These are phyloP conservation scores for Stigmatopora nigra DNA, from an alignment of 2,113 vertebrate species.

Conservation along the genomic window DNA sequence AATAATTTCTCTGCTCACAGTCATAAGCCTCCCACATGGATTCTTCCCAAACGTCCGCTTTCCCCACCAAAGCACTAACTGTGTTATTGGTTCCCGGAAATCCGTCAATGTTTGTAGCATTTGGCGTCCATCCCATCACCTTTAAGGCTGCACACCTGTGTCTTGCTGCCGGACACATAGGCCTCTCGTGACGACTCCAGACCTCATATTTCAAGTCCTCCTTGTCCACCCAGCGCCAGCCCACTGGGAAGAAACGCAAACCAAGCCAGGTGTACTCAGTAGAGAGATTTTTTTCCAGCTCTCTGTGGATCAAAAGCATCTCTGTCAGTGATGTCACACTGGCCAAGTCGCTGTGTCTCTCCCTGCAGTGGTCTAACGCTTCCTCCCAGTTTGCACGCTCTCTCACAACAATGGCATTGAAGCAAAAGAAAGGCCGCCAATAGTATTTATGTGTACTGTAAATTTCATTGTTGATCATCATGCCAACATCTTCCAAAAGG, in stretches of 20 bases:
- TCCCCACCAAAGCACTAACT: not conserved
- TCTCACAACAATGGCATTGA: conserved; percentile 4
- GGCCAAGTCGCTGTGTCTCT: conserved; percentile 15
- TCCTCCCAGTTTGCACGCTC: conserved; percentile 37
- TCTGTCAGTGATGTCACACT: conserved; percentile 29
- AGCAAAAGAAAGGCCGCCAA: conserved; percentile 5
- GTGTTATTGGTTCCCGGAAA: not conserved
- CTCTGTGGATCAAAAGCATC: conserved; percentile 27
- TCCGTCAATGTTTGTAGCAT: not conserved
- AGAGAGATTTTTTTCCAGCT: not conserved
- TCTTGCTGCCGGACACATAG: not conserved
- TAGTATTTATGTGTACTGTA: fast-evolving
- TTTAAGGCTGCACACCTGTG: conserved; percentile 18
- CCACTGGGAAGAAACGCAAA: conserved; percentile 25
- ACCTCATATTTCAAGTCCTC: conserved; percentile 7
- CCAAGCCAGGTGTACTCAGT: conserved; percentile 24
- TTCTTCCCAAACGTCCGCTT: not conserved
- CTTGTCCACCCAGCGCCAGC: conserved; percentile 38
- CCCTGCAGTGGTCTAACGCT: conserved; percentile 29
- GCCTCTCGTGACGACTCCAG: conserved; percentile 16
- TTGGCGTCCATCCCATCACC: not conserved
- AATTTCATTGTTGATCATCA: fast-evolving
- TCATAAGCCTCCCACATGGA: conserved; percentile 16
- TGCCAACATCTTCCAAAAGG: fast-evolving
- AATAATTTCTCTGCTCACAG: conserved; percentile 29